phyloP scores from a whole-genome alignment of 2,888 invertebrate species.

The Entomobrya proxima region DNA sequence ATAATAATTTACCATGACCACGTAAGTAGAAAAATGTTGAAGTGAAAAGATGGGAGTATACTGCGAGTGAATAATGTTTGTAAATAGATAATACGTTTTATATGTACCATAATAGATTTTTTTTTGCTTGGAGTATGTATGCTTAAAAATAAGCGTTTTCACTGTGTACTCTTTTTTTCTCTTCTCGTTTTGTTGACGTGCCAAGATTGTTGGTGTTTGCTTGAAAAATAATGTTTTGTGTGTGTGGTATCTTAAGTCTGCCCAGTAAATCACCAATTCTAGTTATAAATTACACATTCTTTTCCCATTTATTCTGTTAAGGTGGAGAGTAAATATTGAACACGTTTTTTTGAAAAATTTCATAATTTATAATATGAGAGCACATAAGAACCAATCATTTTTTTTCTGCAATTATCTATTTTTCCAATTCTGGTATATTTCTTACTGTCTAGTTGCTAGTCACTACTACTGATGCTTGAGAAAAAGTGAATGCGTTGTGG shows the following conservation, averaged over 20 bases:
- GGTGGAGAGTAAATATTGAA: too few species aligned
- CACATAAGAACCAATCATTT: too few species aligned
- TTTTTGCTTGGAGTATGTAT: not conserved
- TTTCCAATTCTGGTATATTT: too few species aligned
- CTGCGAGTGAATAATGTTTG: not conserved
- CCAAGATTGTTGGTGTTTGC: not conserved
- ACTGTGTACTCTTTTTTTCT: not conserved
- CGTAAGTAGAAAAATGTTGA: constrained; percentile 7
- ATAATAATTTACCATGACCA: constrained; percentile 3
- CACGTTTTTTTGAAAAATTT: too few species aligned
- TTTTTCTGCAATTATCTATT: not conserved
- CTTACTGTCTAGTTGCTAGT: not conserved
- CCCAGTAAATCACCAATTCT: not conserved
- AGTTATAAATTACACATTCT: too few species aligned
- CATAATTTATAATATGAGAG: too few species aligned
- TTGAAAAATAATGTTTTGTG: not conserved
- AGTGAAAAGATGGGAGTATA: constrained; percentile 16
- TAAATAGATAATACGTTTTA: not conserved
- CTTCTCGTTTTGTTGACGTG: constrained; percentile 1
- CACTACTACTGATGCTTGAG: not conserved
- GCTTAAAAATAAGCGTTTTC: constrained; percentile 16
- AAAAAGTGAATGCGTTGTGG: not conserved
- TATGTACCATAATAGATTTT: not conserved
- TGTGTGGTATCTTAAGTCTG: not conserved
- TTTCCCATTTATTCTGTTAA: too few species aligned